A percentile compares a stretch with the other conserved stretches of the same genome.
Evolutionary conservation across 2,888 invertebrate species (phyloP).

Genomic region (Agrenia bidenticulata): DNA sequence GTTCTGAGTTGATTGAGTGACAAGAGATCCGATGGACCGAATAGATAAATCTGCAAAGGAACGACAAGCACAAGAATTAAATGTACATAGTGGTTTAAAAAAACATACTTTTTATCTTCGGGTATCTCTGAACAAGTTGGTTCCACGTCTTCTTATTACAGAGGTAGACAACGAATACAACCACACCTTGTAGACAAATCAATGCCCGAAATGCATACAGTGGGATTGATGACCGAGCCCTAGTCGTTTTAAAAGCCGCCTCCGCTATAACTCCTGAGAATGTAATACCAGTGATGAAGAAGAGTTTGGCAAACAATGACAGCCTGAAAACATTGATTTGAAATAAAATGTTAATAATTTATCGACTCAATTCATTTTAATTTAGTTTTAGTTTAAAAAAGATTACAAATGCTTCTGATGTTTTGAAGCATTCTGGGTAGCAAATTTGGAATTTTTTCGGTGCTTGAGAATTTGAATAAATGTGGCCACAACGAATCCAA

Average conservation of each 20-base stretch:
- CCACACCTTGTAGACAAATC: neutral
- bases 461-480: no score
- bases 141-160: neutral
- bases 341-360: neutral
- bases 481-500: no score
- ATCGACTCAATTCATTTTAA: neutral
- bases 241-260: neutral
- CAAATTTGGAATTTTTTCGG: no score
- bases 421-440: no score
- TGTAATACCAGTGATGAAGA: neutral
- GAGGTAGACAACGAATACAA: neutral
- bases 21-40: no score
- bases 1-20: no score
- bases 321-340: neutral
- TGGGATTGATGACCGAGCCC: neutral
- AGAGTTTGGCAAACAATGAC: neutral
- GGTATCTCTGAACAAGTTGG: no score
- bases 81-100: no score
- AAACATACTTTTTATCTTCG: no score
- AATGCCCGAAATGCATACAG: neutral
- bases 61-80: no score
- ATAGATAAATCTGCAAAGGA: no score
- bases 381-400: no score
- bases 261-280: neutral
- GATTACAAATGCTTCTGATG: neutral